phyloP scores from a whole-genome alignment of 2,888 invertebrate species.

The Ametastegia equiseti region DNA sequence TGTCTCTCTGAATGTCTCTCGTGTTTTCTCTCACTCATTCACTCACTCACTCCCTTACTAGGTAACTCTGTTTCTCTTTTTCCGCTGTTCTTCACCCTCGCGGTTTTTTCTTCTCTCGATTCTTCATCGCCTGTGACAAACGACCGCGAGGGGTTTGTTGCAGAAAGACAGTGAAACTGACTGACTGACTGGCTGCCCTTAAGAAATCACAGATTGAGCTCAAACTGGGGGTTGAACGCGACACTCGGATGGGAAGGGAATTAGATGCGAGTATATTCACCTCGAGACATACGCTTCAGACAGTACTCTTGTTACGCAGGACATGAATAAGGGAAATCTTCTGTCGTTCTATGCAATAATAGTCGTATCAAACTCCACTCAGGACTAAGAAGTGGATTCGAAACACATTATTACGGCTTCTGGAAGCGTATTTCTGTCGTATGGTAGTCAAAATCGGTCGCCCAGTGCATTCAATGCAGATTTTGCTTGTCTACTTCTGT shows the following conservation, averaged over 20 bases:
- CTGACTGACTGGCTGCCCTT: slow-evolving; percentile 28
- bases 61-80: neutral
- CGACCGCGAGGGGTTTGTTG: neutral
- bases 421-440: neutral
- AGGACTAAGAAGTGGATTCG: too few relatives aligned
- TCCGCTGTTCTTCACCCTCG: neutral
- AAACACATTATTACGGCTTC: neutral
- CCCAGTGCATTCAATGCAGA: too few relatives aligned
- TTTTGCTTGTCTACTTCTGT: too few relatives aligned
- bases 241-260: neutral
- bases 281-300: neutral
- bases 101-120: slow-evolving; percentile 6
- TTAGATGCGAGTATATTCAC: neutral
- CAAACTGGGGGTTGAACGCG: neutral
- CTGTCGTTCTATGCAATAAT: too few relatives aligned
- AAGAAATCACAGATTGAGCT: slow-evolving; percentile 28
- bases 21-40: neutral
- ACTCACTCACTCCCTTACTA: neutral
- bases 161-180: neutral
- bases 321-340: neutral
- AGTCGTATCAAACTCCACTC: too few relatives aligned
- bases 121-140: slow-evolving; percentile 31
- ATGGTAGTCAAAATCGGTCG: too few relatives aligned
- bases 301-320: neutral
- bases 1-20: slow-evolving; percentile 1